Evolutionary conservation across 2,888 invertebrate species (phyloP).

Genomic region (Octonoba sinensis): DNA sequence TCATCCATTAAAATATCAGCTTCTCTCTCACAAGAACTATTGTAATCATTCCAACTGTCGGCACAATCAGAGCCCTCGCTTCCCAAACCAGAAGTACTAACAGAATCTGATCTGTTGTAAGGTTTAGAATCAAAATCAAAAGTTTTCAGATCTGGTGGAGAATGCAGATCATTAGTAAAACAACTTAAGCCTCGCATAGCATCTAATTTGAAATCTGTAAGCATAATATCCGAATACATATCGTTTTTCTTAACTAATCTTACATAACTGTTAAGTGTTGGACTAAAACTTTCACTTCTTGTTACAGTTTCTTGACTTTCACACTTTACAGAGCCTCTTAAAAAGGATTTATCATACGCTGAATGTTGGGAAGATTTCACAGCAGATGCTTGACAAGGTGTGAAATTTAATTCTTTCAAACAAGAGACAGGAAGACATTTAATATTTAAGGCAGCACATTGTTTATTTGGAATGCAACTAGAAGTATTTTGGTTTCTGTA

Average conservation of each 20-base stretch:
- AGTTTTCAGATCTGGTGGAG: constrained; percentile 30
- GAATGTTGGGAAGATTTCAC: constrained; percentile 18
- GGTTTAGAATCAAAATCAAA: constrained; percentile 66
- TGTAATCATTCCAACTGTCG: constrained; percentile 59
- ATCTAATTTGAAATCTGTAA: constrained; percentile 41
- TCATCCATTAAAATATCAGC: constrained; percentile 57
- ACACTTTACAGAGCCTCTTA: constrained; percentile 18
- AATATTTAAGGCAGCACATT: constrained; percentile 27
- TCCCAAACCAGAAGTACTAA: constrained; percentile 69
- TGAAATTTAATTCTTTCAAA: constrained; percentile 71
- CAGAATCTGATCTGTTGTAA: constrained; percentile 68
- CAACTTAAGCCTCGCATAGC: not conserved
- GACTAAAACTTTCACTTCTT: constrained; percentile 17
- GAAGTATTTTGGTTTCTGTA: constrained; percentile 20
- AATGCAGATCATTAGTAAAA: constrained; percentile 10
- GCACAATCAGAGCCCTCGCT: constrained; percentile 68
- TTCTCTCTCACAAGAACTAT: constrained; percentile 48
- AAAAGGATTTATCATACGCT: constrained; percentile 30
- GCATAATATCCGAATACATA: constrained; percentile 13
- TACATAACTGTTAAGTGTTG: constrained; percentile 19
- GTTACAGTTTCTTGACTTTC: not conserved
- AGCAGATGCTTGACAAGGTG: constrained; percentile 68
- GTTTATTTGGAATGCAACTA: constrained; percentile 28
- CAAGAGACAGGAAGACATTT: constrained; percentile 70
- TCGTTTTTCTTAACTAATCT: constrained; percentile 34